Evolutionary conservation across 2,888 invertebrate genomes (phyloP).

Genomic region (Frankliniella intonsa): DNA sequence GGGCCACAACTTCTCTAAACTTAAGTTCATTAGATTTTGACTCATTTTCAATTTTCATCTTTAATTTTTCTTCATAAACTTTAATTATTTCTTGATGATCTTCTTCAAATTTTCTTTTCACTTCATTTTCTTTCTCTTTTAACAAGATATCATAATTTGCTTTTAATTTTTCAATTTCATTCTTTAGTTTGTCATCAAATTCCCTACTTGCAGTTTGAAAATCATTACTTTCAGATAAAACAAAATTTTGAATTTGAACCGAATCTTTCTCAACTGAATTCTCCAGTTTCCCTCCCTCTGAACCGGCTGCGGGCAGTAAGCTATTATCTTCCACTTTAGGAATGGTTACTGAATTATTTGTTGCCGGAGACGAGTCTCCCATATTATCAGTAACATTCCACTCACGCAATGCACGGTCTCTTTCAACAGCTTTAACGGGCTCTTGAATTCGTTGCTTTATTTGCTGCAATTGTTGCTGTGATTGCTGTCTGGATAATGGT

Average conservation of each 20-base stretch:
- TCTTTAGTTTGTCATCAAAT: constrained; percentile 42
- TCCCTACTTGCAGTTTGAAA: constrained; percentile 42
- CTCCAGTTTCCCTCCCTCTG: no score
- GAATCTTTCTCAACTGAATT: no score
- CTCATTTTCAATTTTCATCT: constrained; percentile 37
- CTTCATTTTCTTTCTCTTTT: constrained; percentile 31
- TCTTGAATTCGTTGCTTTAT: constrained; percentile 45
- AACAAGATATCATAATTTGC: constrained; percentile 38
- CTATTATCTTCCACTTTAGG: no score
- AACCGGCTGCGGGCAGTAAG: no score
- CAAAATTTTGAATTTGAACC: no score
- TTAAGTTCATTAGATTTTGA: constrained; percentile 43
- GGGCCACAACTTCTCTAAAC: constrained; percentile 40
- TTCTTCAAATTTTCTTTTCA: constrained; percentile 30
- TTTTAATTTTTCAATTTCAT: constrained; percentile 45
- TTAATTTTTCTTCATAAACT: constrained; percentile 27
- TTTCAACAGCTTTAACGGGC: constrained; percentile 43
- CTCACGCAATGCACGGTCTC: neutral
- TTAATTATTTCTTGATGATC: constrained; percentile 30
- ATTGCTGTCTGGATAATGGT: constrained; percentile 46
- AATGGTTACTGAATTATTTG: no score
- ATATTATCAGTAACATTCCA: constrained; percentile 33
- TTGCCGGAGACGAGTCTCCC: no score
- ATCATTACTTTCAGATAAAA: constrained; percentile 45
- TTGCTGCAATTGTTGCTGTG: constrained; percentile 50